These are phyloP conservation scores for Drosophila nikananu DNA, from an alignment of 1,140 invertebrate genomes.

Conservation along the genomic window DNA sequence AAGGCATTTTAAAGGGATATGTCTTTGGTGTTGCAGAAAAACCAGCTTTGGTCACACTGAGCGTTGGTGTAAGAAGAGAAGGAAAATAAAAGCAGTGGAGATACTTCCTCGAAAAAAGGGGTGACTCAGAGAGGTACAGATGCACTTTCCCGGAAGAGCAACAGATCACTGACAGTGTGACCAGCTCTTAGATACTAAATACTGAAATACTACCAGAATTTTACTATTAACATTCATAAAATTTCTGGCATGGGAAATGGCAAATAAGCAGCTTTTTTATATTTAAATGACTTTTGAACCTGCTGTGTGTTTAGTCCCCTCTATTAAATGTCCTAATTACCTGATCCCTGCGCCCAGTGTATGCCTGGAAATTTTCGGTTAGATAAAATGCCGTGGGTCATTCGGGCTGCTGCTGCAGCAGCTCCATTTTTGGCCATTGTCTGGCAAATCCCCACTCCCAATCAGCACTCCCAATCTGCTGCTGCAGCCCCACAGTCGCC, in stretches of 20 bases:
- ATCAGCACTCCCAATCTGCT: slow-evolving; percentile 13
- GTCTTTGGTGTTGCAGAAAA: not conserved
- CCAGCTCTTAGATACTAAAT: too few species aligned
- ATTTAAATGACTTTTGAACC: too few species aligned
- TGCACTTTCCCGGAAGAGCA: not conserved
- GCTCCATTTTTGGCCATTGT: slow-evolving; percentile 28
- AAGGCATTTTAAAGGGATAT: too few species aligned
- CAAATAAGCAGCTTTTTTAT: not conserved
- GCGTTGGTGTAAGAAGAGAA: not conserved
- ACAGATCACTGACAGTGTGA: not conserved
- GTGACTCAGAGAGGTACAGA: not conserved
- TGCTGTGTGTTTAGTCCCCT: too few species aligned
- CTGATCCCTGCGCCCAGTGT: not conserved
- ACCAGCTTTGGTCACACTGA: not conserved
- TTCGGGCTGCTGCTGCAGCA: slow-evolving; percentile 16
- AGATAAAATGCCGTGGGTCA: slow-evolving; percentile 25
- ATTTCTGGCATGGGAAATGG: too few species aligned
- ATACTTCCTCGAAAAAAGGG: too few species aligned
- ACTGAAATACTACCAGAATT: too few species aligned
- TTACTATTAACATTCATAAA: too few species aligned
- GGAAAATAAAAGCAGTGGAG: not conserved
- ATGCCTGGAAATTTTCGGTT: slow-evolving; percentile 1
- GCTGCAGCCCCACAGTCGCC: not conserved
- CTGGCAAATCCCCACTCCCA: slow-evolving; percentile 8
- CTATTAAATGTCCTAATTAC: not conserved